phyloP scores from a whole-genome alignment of 2,113 vertebrate genomes.

The Damaliscus lunatus region DNA sequence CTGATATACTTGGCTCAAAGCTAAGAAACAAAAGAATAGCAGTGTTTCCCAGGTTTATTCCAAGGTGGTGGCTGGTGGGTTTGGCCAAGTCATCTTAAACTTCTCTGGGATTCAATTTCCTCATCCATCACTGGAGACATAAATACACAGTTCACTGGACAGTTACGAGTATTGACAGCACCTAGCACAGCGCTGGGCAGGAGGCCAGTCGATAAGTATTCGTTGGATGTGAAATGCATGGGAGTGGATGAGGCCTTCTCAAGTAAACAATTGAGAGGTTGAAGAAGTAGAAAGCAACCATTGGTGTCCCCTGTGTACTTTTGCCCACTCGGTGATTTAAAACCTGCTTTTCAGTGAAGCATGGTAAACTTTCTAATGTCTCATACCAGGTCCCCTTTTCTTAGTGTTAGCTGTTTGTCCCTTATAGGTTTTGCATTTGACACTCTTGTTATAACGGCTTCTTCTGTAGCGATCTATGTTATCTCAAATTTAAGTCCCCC shows the following conservation, averaged over 20 bases:
- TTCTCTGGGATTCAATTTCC: slow-evolving; percentile 28
- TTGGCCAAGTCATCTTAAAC: slow-evolving; percentile 20
- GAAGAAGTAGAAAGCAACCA: neutral
- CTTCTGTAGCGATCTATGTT: neutral
- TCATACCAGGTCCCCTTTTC: neutral
- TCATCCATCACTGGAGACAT: neutral
- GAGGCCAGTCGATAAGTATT: neutral
- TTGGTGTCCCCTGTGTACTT: neutral
- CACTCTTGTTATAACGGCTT: neutral
- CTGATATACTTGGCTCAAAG: slow-evolving; percentile 24
- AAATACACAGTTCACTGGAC: neutral
- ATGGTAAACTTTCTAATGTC: neutral
- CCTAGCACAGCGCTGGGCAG: neutral
- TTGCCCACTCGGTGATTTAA: neutral
- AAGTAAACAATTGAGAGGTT: neutral
- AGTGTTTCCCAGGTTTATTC: neutral
- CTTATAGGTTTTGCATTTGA: neutral
- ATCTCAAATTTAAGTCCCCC: neutral
- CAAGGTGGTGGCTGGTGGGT: neutral
- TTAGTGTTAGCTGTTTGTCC: neutral
- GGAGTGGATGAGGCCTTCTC: neutral
- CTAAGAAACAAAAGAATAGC: slow-evolving; percentile 41
- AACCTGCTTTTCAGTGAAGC: neutral
- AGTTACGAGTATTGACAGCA: neutral
- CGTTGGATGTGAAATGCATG: neutral